Base-by-base conservation (phyloP, 2,113 vertebrate species). In the Proterorhinus semilunaris region DNA sequence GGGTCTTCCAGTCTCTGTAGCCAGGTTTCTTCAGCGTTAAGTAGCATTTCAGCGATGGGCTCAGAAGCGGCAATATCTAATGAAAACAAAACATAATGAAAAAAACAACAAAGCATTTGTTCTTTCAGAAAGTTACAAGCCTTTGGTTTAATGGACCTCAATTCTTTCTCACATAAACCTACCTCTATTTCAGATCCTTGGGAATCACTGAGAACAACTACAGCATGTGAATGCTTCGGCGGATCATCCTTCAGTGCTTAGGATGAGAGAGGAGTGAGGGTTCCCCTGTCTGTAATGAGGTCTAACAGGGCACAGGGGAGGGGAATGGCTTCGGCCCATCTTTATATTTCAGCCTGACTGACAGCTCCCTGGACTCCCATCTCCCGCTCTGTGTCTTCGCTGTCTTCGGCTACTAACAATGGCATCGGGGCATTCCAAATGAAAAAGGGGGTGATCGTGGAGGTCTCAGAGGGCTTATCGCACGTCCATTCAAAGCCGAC, bases 61-160 rank as follows among this genome's bases (percentile, higher is more conserved):
- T 94, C 93, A 7, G 95, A 94, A 0, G 93, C 93, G 1, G 96
- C 94, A 3, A 97, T 80, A 68, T 96, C 97, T 99, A 50, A 81
- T 8, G 49, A 9, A 43, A 71, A 9, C 66, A 0, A 8, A 6
- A 15, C 8, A 11, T 0, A 21, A 70, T 27, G 21, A 21, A 36
- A 36, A 36, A 36, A 36, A 3, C 4, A 36, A 36, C 27, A 36
- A 36, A 36, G 27, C 27, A 36, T 36, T 36, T 36, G 27, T 36
- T 43, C 13, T 59, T 5, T 43, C 5, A 36, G 36, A 42, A 6
- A 43, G n/a, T 4, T 17, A 36, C 55, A 13, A 12, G 5, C 7
- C 69, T 49, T 69, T 16, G n/a, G 52, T 53, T 53, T 53, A 53
- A 17, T 43, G 48, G 6, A 42, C 65, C 48, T 65, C 16, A 27